Conservation (phyloP, 2,113 vertebrate genomes). For the Axis porcinus region DNA sequence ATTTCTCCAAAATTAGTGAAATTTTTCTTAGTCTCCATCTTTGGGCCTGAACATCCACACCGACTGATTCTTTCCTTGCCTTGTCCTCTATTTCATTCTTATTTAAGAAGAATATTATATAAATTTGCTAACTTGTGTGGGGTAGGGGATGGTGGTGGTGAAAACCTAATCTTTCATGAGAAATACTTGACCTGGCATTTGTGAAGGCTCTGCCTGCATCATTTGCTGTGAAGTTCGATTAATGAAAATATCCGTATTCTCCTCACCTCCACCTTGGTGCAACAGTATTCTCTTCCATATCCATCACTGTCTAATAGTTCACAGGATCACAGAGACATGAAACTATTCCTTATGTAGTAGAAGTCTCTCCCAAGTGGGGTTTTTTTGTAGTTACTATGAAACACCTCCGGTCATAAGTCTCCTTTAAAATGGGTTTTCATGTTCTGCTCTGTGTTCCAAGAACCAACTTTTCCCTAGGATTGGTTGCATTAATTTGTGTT, state of each 20-base stretch:
- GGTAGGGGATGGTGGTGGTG: fast-evolving
- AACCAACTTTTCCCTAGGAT: neutral
- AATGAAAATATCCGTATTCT: slow-evolving; percentile 1
- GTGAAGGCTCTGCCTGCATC: neutral
- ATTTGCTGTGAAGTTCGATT: slow-evolving; percentile 27
- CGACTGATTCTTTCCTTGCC: slow-evolving; percentile 26
- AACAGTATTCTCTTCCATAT: neutral
- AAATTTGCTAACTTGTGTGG: neutral
- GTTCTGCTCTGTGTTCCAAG: neutral
- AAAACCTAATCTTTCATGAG: neutral
- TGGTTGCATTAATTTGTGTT: neutral
- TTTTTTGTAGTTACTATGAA: slow-evolving; percentile 9
- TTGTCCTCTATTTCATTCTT: slow-evolving; percentile 16
- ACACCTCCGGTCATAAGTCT: neutral
- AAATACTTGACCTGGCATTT: neutral
- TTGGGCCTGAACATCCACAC: neutral
- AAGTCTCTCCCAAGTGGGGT: slow-evolving; percentile 20
- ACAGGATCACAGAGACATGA: neutral
- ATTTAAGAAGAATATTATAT: slow-evolving; percentile 30
- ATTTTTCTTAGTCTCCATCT: slow-evolving; percentile 20
- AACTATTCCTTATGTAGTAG: slow-evolving; percentile 35
- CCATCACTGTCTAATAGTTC: neutral
- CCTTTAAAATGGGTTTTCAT: slow-evolving; percentile 17
- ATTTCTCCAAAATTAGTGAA: slow-evolving; percentile 44
- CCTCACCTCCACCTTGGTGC: fast-evolving